Conservation (phyloP, 1,140 invertebrate species). For the Drosophila guanche region DNA sequence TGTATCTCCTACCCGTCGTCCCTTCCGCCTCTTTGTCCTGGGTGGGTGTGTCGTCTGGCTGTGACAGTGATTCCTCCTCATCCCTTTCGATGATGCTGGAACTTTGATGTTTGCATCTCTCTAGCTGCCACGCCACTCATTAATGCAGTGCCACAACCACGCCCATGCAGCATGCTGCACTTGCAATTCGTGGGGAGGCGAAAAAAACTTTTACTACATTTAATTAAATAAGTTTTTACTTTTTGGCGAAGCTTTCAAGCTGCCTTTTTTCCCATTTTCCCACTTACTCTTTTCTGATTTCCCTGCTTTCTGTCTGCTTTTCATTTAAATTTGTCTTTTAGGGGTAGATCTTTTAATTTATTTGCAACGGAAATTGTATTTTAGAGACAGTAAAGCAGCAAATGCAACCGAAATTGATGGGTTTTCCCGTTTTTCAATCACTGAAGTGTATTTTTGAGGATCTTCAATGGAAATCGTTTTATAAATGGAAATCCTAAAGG, state of each 20-base stretch:
- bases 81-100: constrained; percentile 40
- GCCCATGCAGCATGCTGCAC: constrained; percentile 23
- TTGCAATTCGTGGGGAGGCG: constrained; percentile 12
- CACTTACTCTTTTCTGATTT: too few species aligned
- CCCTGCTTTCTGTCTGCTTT: too few species aligned
- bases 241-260: background rate
- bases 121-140: constrained; percentile 50
- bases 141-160: constrained; percentile 50
- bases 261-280: too few species aligned
- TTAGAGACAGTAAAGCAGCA: too few species aligned
- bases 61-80: constrained; percentile 59
- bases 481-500: too few species aligned
- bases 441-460: too few species aligned
- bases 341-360: too few species aligned
- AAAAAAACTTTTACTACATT: constrained; percentile 43
- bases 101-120: constrained; percentile 52
- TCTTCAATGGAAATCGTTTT: too few species aligned
- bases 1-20: constrained; percentile 21
- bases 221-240: constrained; percentile 73
- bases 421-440: too few species aligned
- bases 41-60: constrained; percentile 28
- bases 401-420: too few species aligned
- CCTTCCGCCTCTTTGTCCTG: constrained; percentile 10
- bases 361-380: too few species aligned
- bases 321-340: too few species aligned